Evolutionary conservation across 2,113 vertebrate species (phyloP).

Genomic region (Pogona vitticeps): DNA sequence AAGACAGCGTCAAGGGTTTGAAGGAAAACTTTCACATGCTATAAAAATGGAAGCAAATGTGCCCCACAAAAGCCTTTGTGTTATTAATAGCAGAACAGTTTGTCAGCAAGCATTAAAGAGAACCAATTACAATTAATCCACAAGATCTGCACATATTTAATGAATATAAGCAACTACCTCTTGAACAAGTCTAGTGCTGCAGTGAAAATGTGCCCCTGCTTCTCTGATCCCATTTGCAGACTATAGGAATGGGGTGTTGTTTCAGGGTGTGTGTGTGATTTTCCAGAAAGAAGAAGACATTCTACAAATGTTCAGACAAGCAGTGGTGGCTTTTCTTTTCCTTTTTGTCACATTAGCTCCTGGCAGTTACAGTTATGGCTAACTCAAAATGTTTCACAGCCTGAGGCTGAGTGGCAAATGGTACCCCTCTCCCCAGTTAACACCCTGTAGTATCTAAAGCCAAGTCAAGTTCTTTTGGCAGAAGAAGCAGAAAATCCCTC

Average conservation of each 20-base stretch:
- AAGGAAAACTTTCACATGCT: neutral
- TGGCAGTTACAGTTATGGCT: too few relatives aligned
- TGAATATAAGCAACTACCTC: neutral
- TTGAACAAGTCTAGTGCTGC: neutral
- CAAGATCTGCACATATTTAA: neutral
- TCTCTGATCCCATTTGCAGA: neutral
- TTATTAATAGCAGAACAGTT: neutral
- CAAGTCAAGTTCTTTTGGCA: too few relatives aligned
- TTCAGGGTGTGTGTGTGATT: neutral
- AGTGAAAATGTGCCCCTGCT: too few relatives aligned
- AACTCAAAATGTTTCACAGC: too few relatives aligned
- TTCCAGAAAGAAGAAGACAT: too few relatives aligned
- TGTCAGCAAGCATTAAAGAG: neutral
- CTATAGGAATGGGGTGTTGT: neutral
- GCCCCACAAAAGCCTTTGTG: neutral
- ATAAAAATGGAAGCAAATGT: neutral
- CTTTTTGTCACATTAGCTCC: too few relatives aligned
- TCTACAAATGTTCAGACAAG: too few relatives aligned
- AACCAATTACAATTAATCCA: neutral
- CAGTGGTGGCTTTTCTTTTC: too few relatives aligned
- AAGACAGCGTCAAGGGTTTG: neutral
- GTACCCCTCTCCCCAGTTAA: too few relatives aligned
- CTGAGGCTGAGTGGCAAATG: too few relatives aligned
- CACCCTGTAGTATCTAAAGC: too few relatives aligned
- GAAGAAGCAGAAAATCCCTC: too few relatives aligned